Evolutionary conservation across 2,888 invertebrate species (phyloP).

Genomic region (Hipparchia semele): DNA sequence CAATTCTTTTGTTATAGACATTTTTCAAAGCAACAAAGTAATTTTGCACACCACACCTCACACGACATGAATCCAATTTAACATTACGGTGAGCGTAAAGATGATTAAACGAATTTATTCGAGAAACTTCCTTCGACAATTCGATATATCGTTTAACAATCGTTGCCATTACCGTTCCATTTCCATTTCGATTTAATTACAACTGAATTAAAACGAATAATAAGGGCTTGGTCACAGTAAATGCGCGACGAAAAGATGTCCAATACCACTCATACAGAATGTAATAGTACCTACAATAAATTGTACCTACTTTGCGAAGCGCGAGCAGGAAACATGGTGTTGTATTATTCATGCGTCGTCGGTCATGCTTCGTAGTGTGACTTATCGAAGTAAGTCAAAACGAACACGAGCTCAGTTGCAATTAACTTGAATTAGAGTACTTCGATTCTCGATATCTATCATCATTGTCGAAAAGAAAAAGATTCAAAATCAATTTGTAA

Average conservation of each 20-base stretch:
- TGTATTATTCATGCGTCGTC: background rate
- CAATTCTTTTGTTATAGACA: background rate
- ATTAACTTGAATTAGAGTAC: too few species aligned
- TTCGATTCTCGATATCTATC: too few species aligned
- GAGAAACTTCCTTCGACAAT: too few species aligned
- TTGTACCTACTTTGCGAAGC: background rate
- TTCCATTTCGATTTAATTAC: constrained; percentile 66
- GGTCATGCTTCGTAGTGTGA: too few species aligned
- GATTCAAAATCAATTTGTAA: too few species aligned
- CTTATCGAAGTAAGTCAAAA: too few species aligned
- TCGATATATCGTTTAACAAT: constrained; percentile 32
- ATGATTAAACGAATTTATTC: constrained; percentile 26
- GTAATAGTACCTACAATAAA: background rate
- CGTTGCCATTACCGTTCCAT: constrained; percentile 45
- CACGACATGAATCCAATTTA: constrained; percentile 27
- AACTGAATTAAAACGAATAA: constrained; percentile 51
- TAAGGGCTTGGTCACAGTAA: constrained; percentile 35
- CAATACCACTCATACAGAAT: background rate
- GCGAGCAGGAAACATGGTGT: background rate
- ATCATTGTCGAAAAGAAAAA: too few species aligned
- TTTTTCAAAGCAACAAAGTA: background rate
- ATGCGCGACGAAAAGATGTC: background rate
- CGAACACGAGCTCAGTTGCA: too few species aligned
- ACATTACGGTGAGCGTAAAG: constrained; percentile 34
- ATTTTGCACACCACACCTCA: constrained; percentile 13